A percentile compares a stretch with the other conserved stretches of the same genome.
Evolutionary conservation across 2,797 vertebrate genomes (phyloP).

Genomic region (Momotus momota): DNA sequence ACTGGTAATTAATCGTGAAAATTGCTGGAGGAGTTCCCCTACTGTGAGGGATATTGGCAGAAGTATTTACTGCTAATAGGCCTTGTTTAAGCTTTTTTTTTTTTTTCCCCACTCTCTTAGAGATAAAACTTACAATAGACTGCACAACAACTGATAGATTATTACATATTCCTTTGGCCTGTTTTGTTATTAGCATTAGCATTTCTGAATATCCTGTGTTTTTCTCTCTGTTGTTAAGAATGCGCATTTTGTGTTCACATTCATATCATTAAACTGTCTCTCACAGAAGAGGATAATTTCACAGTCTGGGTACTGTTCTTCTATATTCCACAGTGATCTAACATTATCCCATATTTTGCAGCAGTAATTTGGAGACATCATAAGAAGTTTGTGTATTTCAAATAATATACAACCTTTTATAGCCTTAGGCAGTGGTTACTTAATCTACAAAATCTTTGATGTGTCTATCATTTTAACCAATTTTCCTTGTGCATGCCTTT

Average conservation of each 20-base stretch:
- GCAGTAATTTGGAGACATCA: slow-evolving; percentile 58
- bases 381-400: slow-evolving; percentile 49
- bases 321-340: slow-evolving; percentile 39
- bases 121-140: slow-evolving; percentile 67
- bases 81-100: slow-evolving; percentile 82
- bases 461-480: slow-evolving; percentile 50
- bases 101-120: slow-evolving; percentile 61
- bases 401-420: slow-evolving; percentile 34
- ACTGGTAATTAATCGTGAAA: slow-evolving; percentile 80
- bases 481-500: slow-evolving; percentile 63
- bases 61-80: slow-evolving; percentile 82
- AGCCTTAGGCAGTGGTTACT: slow-evolving; percentile 28
- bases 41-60: slow-evolving; percentile 82
- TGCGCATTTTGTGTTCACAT: neutral
- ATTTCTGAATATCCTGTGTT: slow-evolving; percentile 28
- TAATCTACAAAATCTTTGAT: slow-evolving; percentile 63
- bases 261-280: slow-evolving; percentile 28
- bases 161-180: slow-evolving; percentile 43
- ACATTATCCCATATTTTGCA: slow-evolving; percentile 36
- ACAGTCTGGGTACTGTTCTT: slow-evolving; percentile 3
- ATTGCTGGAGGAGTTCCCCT: slow-evolving; percentile 74
- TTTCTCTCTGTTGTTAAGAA: slow-evolving; percentile 18
- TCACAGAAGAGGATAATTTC: slow-evolving; percentile 29
- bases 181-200: slow-evolving; percentile 68
- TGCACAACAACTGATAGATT: slow-evolving; percentile 49